Evolutionary conservation across 2,888 invertebrate species (phyloP), one percentile per base, ranked within the genome.

Genomic region (Bellardia bayeri): DNA sequence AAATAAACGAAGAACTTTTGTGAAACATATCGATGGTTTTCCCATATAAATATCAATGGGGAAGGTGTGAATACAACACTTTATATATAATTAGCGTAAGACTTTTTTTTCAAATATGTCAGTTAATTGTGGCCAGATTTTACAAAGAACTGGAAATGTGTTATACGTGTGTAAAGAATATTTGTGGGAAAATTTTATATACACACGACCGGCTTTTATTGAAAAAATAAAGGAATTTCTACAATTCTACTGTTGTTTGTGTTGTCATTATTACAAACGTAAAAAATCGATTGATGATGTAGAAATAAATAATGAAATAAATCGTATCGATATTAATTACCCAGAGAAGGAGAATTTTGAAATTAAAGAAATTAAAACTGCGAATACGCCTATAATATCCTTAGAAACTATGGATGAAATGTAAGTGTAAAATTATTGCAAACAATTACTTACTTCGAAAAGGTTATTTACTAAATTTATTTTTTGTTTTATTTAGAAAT

Each of bases 221-320:
- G 58, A 63, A 56, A 90, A 87, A 80, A 84, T 91, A 51, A 91
- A 89, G 16, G 82, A 87, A 63, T 89, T 89, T 85, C 86, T 91
- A 84, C 89, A 89, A 85, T 82, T 89, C 40, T 90, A 90, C 69
- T 91, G 90, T 87, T 91, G 90, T 89, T 86, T 90, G 87, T 91
- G 91, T 88, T 91, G 91, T 83, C 89, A 88, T 80, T 90, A 92
- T 90, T 89, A 90, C 89, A 90, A 91, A 78, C 90, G 91, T 79
- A 90, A 89, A 91, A 93, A 93, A 93, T 93, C 93, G 92, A 93
- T 93, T 83, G 90, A 90, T 58, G 71, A 84, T 84, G 87, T 88
- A 42, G 83, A 83, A 72, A 87, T 66, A 45, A 75, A 72, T 66
- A 80, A 66, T 64, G 75, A 88, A 86, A 89, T 83, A 85, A 89